These are phyloP conservation scores for Clarias gariepinus DNA, from an alignment of 2,113 vertebrate species.

Conservation along the genomic window DNA sequence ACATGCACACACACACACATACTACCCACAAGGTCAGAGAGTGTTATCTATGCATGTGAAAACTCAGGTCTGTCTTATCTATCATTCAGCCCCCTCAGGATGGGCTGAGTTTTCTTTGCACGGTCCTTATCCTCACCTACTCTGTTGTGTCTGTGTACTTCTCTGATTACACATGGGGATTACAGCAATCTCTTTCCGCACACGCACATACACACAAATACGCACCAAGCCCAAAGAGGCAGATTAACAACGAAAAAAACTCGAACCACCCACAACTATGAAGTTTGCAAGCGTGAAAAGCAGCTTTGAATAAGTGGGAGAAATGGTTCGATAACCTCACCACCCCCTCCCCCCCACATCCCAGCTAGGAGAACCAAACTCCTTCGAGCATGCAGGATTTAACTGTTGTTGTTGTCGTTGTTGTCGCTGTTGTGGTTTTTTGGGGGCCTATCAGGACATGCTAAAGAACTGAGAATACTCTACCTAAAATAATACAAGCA, in stretches of 20 bases:
- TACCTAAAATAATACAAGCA: not conserved
- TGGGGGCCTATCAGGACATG: not conserved
- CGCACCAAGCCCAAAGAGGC: slow-evolving; percentile 24
- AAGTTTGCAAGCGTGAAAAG: slow-evolving; percentile 27
- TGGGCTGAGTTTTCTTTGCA: slow-evolving; percentile 31
- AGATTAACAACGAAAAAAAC: slow-evolving; percentile 31
- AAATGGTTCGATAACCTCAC: slow-evolving; percentile 34
- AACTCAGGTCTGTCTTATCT: slow-evolving; percentile 46
- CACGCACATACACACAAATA: not conserved
- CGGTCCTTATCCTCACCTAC: slow-evolving; percentile 56
- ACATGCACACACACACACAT: slow-evolving; percentile 8
- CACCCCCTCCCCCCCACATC: slow-evolving; percentile 4
- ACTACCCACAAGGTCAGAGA: slow-evolving; percentile 2
- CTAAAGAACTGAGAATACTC: not conserved
- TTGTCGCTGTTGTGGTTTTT: not conserved
- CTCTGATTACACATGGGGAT: slow-evolving; percentile 71
- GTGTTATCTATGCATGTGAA: slow-evolving; percentile 40
- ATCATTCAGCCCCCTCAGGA: slow-evolving; percentile 40
- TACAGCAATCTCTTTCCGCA: slow-evolving; percentile 72
- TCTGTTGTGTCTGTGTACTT: slow-evolving; percentile 68
- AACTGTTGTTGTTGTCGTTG: not conserved
- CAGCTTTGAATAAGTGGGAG: slow-evolving; percentile 30
- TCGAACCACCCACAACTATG: slow-evolving; percentile 39
- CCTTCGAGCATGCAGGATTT: not conserved
- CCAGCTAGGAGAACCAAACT: not conserved